A percentile compares a stretch with the other conserved stretches of the same genome.
Conservation (phyloP, 2,888 invertebrate species). For the Seira ritae region DNA sequence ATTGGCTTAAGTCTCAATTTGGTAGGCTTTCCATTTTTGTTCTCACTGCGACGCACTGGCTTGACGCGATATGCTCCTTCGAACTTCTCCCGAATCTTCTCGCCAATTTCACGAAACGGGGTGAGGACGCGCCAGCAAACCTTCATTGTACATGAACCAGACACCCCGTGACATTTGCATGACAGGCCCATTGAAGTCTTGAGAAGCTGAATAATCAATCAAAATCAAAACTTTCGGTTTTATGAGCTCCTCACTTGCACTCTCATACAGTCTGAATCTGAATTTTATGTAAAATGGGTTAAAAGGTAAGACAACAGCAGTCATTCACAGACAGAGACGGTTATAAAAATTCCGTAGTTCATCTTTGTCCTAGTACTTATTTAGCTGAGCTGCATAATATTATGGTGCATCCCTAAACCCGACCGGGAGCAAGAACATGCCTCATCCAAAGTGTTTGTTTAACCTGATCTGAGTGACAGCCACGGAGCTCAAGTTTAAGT, state of each 20-base stretch:
- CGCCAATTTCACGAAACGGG: conserved; percentile 76
- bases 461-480: conserved; percentile 26
- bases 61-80: conserved; percentile 92
- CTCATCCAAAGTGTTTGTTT: conserved; percentile 37
- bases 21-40: conserved; percentile 66
- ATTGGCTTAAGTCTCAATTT: conserved; percentile 80
- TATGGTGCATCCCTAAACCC: neutral
- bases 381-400: neutral
- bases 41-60: conserved; percentile 79
- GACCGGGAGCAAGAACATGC: neutral
- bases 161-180: conserved; percentile 80
- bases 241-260: neutral
- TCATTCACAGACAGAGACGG: no score
- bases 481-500: conserved; percentile 14
- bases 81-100: conserved; percentile 86
- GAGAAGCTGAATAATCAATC: conserved; percentile 75
- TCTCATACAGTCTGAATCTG: neutral
- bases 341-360: neutral
- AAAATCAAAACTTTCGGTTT: conserved; percentile 21
- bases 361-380: neutral
- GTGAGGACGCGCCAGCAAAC: conserved; percentile 79
- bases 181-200: conserved; percentile 77
- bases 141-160: conserved; percentile 80
- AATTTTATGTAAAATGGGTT: neutral
- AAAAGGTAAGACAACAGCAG: neutral